Percentiles rank a stretch among this genome's conserved stretches.
These are phyloP conservation scores for Leistus spinibarbis DNA, from an alignment of 2,888 invertebrate species.

Conservation along the genomic window DNA sequence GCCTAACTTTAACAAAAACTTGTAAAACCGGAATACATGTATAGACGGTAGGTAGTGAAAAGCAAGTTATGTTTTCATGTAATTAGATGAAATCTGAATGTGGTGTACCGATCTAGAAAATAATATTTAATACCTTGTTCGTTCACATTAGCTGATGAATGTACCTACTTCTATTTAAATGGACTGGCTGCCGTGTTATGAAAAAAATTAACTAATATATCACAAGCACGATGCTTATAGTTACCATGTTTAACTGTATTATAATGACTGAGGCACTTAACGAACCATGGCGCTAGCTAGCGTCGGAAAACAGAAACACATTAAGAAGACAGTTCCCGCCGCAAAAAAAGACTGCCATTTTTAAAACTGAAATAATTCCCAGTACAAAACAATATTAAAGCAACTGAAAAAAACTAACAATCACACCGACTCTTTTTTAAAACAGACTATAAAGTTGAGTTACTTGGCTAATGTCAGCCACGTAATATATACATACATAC, in stretches of 20 bases:
- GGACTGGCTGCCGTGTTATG: neutral
- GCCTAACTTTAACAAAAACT: neutral
- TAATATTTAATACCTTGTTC: neutral
- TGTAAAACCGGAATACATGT: neutral
- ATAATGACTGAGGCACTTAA: slow-evolving; percentile 10
- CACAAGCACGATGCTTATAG: slow-evolving; percentile 2
- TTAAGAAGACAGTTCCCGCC: neutral
- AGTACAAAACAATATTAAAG: neutral
- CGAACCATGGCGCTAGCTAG: slow-evolving; percentile 1
- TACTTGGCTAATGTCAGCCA: neutral
- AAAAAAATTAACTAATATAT: slow-evolving; percentile 8
- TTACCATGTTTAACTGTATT: slow-evolving; percentile 14
- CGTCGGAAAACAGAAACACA: neutral
- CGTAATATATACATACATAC: neutral
- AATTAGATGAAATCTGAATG: neutral
- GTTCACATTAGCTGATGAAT: neutral
- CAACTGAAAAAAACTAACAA: neutral
- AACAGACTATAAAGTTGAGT: neutral
- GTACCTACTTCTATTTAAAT: neutral
- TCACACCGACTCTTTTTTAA: neutral
- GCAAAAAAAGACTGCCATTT: neutral
- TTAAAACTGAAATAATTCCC: slow-evolving; percentile 6
- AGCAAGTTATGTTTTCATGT: neutral
- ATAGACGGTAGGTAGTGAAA: neutral
- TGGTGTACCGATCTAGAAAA: neutral